phyloP scores from a whole-genome alignment of 2,888 invertebrate genomes.

The Polymixis flavicincta region DNA sequence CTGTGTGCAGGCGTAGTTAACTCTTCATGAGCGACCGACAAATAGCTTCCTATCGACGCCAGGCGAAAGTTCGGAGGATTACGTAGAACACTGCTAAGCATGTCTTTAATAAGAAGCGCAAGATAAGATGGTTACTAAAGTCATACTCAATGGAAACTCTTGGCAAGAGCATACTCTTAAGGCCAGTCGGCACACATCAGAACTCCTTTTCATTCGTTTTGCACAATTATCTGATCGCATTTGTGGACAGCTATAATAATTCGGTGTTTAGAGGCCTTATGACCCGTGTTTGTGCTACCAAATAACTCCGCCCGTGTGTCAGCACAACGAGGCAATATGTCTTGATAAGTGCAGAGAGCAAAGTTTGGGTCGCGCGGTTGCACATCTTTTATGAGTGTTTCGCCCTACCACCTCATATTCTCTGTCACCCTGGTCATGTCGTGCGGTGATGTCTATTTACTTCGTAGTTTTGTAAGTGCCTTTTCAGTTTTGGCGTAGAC shows the following conservation, averaged over 20 bases:
- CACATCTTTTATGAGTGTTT: slow-evolving; percentile 74
- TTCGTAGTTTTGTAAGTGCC: slow-evolving; percentile 38
- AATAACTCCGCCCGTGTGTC: slow-evolving; percentile 62
- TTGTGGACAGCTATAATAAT: neutral
- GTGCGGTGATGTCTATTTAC: slow-evolving; percentile 44
- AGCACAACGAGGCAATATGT: slow-evolving; percentile 72
- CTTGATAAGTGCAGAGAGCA: slow-evolving; percentile 78
- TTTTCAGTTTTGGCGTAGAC: slow-evolving; percentile 31
- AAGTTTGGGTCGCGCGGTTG: slow-evolving; percentile 76
- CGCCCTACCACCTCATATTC: slow-evolving; percentile 68
- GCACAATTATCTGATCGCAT: neutral
- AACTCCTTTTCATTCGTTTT: neutral
- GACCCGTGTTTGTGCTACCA: slow-evolving; percentile 41
- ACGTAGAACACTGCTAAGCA: neutral
- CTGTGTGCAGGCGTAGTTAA: neutral
- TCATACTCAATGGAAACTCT: neutral
- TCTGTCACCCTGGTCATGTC: slow-evolving; percentile 70
- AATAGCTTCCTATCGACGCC: neutral
- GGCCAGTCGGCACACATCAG: neutral
- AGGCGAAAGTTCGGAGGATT: neutral
- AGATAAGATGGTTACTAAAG: neutral
- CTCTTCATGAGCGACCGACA: neutral
- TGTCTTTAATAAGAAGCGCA: neutral
- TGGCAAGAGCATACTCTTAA: neutral
- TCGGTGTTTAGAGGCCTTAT: slow-evolving; percentile 7